Conservation (phyloP, 2,888 invertebrate species). For the Papilio elwesi region DNA sequence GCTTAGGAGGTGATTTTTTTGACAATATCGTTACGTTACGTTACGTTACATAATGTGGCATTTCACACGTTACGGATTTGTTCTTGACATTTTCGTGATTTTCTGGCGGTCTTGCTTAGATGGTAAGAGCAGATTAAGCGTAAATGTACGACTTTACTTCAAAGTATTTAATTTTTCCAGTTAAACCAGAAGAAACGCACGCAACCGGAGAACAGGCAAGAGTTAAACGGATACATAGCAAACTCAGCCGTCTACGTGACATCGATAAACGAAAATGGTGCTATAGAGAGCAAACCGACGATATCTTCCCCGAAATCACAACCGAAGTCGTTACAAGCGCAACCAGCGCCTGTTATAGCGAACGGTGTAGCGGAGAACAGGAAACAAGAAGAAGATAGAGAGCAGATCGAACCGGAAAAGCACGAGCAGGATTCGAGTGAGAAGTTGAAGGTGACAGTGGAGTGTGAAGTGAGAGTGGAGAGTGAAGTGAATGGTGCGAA, state of each 20-base stretch:
- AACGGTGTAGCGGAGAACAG: conserved; percentile 65
- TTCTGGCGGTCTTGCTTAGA: too few relatives aligned
- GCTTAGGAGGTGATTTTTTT: background rate
- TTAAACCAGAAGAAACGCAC: conserved; percentile 85
- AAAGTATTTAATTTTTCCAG: conserved; percentile 83
- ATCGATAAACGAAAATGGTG: conserved; percentile 85
- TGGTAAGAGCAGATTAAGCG: too few relatives aligned
- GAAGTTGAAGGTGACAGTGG: conserved; percentile 66
- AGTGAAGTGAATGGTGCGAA: conserved; percentile 73
- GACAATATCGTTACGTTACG: too few relatives aligned
- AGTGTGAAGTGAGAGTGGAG: conserved; percentile 61
- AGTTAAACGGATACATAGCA: conserved; percentile 92
- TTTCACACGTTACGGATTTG: too few relatives aligned
- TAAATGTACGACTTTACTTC: background rate
- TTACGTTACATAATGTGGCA: too few relatives aligned
- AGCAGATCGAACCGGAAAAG: conserved; percentile 66
- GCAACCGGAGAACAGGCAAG: conserved; percentile 81
- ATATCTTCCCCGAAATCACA: conserved; percentile 78
- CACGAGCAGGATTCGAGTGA: conserved; percentile 77
- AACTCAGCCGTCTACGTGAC: conserved; percentile 93
- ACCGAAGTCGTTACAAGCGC: conserved; percentile 77
- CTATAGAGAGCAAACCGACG: conserved; percentile 77
- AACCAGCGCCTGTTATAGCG: conserved; percentile 75
- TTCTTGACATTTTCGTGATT: too few relatives aligned
- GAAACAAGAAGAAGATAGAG: conserved; percentile 55